Base-by-base conservation (phyloP, 2,888 invertebrate species). In the Andrena praecox region DNA sequence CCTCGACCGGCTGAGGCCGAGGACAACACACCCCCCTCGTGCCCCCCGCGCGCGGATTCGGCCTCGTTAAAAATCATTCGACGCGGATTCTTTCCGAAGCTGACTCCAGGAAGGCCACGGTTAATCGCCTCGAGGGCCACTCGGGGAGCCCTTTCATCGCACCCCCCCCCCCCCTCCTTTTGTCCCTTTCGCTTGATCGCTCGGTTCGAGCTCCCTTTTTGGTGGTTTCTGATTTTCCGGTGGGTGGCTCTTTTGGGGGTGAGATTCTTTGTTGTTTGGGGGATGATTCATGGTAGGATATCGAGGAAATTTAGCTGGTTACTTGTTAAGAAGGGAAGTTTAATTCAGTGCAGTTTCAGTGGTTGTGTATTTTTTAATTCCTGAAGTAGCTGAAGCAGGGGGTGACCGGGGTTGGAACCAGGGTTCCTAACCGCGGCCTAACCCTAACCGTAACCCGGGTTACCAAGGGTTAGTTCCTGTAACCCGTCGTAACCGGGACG, bases 11-110 rank as follows among this genome's bases (percentile, higher is more conserved):
- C 63, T 77, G 81, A 77, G 82, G 80, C 56, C 66, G 71, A 42
- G 42, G 54, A 59, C 35, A 69, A 62, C 69, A 68, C 54, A 3
- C 42, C 42, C 42, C 35, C 42, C 42, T 42, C 12, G 42, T 42
- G 42, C 12, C 42, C 52, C 12, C 48, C 80, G 63, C 29, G 35
- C 33, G 16, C 76, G 70, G 52, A 76, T 80, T 75, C 82, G 75
- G 52, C 71, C 80, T 82, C 82, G 63, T 82, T 82, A 82, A 82
- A 82, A 82, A 82, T 82, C 80, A 82, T 71, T 80, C 77, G 35
- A 52, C 20, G 24, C 24, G 3, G 63, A 71, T 2, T 54, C 33
- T 71, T 80, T 71, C 63, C 67, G 71, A 80, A 81, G 52, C 33
- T 64, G 73, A 80, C 75, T 67, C 80, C 52, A 20, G 82, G 71